Conservation (phyloP, 2,888 invertebrate species). For the Smittia aterrima region DNA sequence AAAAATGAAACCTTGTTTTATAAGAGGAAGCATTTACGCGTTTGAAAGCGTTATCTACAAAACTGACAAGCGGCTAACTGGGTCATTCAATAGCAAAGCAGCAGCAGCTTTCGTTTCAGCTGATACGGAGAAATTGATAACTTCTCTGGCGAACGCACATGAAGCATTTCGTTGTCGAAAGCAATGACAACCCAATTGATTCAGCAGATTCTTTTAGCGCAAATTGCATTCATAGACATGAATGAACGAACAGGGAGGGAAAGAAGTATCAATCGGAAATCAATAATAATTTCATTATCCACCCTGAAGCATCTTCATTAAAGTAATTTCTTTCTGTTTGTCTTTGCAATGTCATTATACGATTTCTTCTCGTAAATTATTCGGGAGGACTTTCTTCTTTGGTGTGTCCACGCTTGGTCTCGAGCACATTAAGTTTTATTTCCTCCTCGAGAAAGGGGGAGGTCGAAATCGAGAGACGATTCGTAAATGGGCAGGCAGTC, state of each 20-base stretch:
- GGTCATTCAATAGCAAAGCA: too few relatives aligned
- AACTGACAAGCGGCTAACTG: too few relatives aligned
- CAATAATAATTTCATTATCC: slow-evolving; percentile 41
- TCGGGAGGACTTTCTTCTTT: slow-evolving; percentile 12
- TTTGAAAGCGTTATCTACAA: too few relatives aligned
- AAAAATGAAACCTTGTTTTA: too few relatives aligned
- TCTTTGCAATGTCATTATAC: slow-evolving; percentile 37
- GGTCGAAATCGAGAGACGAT: slow-evolving; percentile 9
- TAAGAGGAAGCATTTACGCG: too few relatives aligned
- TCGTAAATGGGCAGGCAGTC: slow-evolving; percentile 9
- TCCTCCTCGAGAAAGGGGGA: not conserved
- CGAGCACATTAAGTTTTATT: slow-evolving; percentile 38
- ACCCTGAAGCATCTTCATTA: slow-evolving; percentile 37
- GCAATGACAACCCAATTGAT: not conserved
- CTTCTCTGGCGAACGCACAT: too few relatives aligned
- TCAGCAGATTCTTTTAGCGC: not conserved
- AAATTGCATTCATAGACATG: slow-evolving; percentile 6
- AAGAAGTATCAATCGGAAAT: slow-evolving; percentile 32
- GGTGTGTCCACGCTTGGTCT: not conserved
- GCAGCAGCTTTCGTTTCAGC: too few relatives aligned
- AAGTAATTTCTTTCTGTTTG: slow-evolving; percentile 39
- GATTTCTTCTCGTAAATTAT: slow-evolving; percentile 35
- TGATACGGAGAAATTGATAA: too few relatives aligned
- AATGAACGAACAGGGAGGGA: not conserved
- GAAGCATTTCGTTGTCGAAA: too few relatives aligned